phyloP scores from a whole-genome alignment of 2,113 vertebrate genomes.

The Ahaetulla prasina region DNA sequence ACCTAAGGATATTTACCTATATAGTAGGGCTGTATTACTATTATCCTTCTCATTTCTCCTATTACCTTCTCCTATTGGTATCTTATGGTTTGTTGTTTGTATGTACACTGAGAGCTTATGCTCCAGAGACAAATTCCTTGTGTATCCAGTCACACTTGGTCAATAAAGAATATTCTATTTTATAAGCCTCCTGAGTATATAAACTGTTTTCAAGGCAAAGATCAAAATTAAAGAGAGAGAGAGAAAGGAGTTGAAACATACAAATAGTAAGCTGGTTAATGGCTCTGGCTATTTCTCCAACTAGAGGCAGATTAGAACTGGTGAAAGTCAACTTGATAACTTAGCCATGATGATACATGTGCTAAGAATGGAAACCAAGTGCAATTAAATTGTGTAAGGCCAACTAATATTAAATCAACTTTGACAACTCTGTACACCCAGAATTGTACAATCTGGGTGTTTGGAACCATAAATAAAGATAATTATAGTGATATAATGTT shows the following conservation, averaged over 20 bases:
- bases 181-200: background rate
- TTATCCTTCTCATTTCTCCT: background rate
- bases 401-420: background rate
- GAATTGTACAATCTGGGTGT: background rate
- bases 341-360: background rate
- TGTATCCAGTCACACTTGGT: background rate
- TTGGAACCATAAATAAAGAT: background rate
- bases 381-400: background rate
- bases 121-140: background rate
- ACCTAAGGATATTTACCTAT: background rate
- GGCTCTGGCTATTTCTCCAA: background rate
- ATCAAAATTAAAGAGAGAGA: background rate
- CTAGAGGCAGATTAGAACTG: background rate
- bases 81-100: background rate
- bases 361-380: background rate
- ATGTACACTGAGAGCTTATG: background rate
- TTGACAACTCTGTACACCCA: background rate
- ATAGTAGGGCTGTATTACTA: background rate
- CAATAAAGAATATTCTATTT: background rate
- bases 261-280: background rate
- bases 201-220: background rate
- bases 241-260: background rate
- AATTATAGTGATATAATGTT: background rate
- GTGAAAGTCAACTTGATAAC: background rate
- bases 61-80: background rate